Evolutionary conservation across 2,797 vertebrate genomes (phyloP).

Genomic region (Amblyopsis hoosieri): DNA sequence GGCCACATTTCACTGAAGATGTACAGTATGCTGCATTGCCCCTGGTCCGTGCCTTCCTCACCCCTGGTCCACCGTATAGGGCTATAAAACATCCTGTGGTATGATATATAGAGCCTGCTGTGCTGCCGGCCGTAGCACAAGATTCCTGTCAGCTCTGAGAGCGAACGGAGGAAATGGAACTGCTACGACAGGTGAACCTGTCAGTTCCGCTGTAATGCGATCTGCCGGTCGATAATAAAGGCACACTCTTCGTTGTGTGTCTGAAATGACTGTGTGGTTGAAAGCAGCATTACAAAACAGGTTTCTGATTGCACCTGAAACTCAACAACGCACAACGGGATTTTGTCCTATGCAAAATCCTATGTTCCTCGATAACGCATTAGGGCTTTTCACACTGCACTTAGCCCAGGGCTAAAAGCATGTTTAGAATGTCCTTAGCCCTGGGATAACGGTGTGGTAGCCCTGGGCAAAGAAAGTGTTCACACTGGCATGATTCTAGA

Average conservation of each 20-base stretch:
- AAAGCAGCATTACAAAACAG: too few species aligned
- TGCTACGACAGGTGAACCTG: constrained; percentile 35
- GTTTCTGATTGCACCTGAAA: too few species aligned
- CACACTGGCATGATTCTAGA: too few species aligned
- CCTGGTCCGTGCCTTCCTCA: constrained; percentile 27
- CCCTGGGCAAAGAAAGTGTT: too few species aligned
- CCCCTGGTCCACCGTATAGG: constrained; percentile 36
- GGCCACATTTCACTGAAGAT: constrained; percentile 51
- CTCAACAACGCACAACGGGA: too few species aligned
- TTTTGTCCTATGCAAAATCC: too few species aligned
- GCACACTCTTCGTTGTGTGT: constrained; percentile 7
- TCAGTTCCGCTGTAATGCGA: constrained; percentile 41
- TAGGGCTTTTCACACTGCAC: too few species aligned
- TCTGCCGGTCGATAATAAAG: constrained; percentile 7
- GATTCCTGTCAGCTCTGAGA: constrained; percentile 53
- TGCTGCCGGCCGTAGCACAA: constrained; percentile 54
- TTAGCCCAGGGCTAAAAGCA: too few species aligned
- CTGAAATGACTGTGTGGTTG: too few species aligned
- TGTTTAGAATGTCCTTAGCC: too few species aligned
- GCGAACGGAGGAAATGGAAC: constrained; percentile 44
- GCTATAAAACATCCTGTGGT: constrained; percentile 51
- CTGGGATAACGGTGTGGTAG: too few species aligned
- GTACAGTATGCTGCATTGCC: constrained; percentile 26
- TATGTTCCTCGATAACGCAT: too few species aligned
- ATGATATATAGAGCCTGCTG: constrained; percentile 57